Evolutionary conservation across 2,797 vertebrate genomes (phyloP).

Genomic region (Platalea minor): DNA sequence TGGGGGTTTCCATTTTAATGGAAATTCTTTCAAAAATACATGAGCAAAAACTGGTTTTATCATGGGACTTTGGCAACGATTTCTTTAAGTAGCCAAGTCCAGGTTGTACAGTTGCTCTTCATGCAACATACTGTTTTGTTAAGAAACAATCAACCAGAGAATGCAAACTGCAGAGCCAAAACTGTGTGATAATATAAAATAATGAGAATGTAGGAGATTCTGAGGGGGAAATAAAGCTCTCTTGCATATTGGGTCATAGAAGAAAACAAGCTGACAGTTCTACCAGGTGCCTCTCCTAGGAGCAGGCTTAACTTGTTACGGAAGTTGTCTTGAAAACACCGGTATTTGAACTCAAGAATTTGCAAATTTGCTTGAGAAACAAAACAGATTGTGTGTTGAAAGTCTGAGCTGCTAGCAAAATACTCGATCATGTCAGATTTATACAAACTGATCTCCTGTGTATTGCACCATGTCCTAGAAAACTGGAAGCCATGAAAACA

Average conservation of each 20-base stretch:
- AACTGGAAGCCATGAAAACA: conserved; percentile 79
- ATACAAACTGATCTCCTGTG: conserved; percentile 79
- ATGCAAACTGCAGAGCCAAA: background rate
- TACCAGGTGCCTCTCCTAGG: background rate
- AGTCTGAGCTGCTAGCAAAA: conserved; percentile 79
- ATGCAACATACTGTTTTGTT: background rate
- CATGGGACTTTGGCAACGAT: background rate
- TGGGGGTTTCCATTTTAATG: background rate
- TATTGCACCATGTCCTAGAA: conserved; percentile 77
- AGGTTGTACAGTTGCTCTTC: background rate
- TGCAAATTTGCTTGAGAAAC: conserved; percentile 64
- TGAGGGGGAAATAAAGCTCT: background rate
- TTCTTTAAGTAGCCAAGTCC: conserved; percentile 2
- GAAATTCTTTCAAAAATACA: background rate
- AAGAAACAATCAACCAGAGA: background rate
- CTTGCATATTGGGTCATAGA: background rate
- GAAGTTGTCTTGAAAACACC: conserved; percentile 24
- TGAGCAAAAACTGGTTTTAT: background rate
- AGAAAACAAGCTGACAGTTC: background rate
- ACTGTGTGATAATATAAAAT: conserved; percentile 4
- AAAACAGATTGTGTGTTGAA: conserved; percentile 70
- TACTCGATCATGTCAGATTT: conserved; percentile 84
- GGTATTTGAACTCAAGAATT: conserved; percentile 29
- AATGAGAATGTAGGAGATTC: background rate
- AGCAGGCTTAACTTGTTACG: background rate